phyloP scores from a whole-genome alignment of 2,797 vertebrate species.

The Hyperoplus lanceolatus region DNA sequence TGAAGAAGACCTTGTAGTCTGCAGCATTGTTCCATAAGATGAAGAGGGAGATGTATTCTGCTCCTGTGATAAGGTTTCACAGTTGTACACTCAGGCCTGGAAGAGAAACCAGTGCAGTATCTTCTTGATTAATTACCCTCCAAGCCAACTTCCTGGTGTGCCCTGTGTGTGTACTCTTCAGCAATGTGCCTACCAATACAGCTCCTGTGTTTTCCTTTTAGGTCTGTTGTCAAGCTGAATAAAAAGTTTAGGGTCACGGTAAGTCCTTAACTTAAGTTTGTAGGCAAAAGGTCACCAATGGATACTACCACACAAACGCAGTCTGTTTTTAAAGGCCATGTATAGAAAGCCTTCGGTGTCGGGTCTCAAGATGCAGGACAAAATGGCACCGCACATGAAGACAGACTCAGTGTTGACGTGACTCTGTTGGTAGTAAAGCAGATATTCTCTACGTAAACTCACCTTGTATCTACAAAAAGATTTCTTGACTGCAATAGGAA shows the following conservation, averaged over 20 bases:
- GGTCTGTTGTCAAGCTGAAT: slow-evolving; percentile 18
- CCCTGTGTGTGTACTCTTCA: slow-evolving; percentile 25
- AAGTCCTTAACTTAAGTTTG: slow-evolving; percentile 53
- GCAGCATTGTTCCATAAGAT: not conserved
- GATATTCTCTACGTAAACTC: slow-evolving; percentile 3
- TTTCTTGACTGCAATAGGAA: not conserved
- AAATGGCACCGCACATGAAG: slow-evolving; percentile 63
- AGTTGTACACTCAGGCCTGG: not conserved
- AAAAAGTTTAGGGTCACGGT: slow-evolving; percentile 51
- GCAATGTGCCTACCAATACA: not conserved
- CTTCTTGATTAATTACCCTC: slow-evolving; percentile 35
- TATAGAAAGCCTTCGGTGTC: slow-evolving; percentile 72
- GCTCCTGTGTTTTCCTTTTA: slow-evolving; percentile 2
- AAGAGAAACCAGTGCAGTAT: slow-evolving; percentile 19
- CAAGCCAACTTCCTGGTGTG: slow-evolving; percentile 25
- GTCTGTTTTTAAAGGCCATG: slow-evolving; percentile 63
- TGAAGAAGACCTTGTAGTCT: not conserved
- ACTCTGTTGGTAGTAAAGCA: not conserved
- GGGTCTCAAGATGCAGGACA: slow-evolving; percentile 70
- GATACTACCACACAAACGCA: slow-evolving; percentile 51
- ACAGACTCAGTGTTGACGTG: slow-evolving; percentile 35
- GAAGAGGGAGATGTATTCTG: not conserved
- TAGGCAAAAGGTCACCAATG: slow-evolving; percentile 71
- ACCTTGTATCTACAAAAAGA: not conserved
- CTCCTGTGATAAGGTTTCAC: not conserved